A percentile compares a stretch with the other conserved stretches of the same genome.
Evolutionary conservation across 1,140 invertebrate genomes (phyloP).

Genomic region (Liolophura sinensis): DNA sequence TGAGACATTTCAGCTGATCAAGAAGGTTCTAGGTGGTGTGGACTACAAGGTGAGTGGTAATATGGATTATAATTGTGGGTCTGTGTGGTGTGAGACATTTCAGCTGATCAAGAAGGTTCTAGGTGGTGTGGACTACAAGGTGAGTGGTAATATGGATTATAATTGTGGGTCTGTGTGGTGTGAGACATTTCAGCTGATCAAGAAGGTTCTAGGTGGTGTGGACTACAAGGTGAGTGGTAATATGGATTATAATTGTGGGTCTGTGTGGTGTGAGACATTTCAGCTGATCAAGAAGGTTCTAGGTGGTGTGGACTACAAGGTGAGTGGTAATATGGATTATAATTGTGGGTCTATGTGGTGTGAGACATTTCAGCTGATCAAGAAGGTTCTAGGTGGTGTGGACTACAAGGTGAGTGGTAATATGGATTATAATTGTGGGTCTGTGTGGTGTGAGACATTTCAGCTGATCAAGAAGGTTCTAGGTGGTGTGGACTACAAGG

Average conservation of each 20-base stretch:
- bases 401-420: too few relatives aligned
- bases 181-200: conserved; percentile 79
- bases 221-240: conserved; percentile 79
- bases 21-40: conserved; percentile 83
- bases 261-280: too few relatives aligned
- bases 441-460: too few relatives aligned
- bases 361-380: too few relatives aligned
- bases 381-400: too few relatives aligned
- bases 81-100: conserved; percentile 87
- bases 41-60: conserved; percentile 79
- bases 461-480: too few relatives aligned
- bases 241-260: not conserved
- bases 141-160: conserved; percentile 10
- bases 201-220: conserved; percentile 83
- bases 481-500: too few relatives aligned
- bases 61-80: too few relatives aligned
- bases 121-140: conserved; percentile 92
- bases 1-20: conserved; percentile 79
- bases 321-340: too few relatives aligned
- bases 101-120: conserved; percentile 83
- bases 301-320: not conserved
- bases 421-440: too few relatives aligned
- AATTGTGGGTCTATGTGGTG: too few relatives aligned
- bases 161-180: conserved; percentile 68
- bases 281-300: not conserved